Percentiles rank a stretch among this genome's conserved stretches.
These are phyloP conservation scores for Thereva nobilitata DNA, from an alignment of 2,888 invertebrate species.

Conservation along the genomic window DNA sequence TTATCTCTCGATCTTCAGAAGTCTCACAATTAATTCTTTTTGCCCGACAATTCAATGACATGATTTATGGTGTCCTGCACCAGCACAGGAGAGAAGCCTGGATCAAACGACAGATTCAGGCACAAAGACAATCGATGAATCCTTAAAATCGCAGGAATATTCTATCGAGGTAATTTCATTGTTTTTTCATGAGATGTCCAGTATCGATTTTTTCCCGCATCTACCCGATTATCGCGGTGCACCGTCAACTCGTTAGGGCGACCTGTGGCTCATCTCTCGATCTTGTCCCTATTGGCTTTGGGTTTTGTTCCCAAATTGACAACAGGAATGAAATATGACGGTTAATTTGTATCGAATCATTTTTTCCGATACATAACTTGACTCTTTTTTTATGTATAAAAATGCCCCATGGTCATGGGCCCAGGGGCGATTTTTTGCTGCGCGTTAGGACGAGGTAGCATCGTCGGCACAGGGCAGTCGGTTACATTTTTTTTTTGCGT, in stretches of 20 bases:
- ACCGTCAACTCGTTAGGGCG: constrained; percentile 41
- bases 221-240: constrained; percentile 33
- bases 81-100: constrained; percentile 13
- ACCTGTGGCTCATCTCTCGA: constrained; percentile 32
- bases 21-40: constrained; percentile 41
- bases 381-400: constrained; percentile 34
- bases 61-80: constrained; percentile 40
- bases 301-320: constrained; percentile 43
- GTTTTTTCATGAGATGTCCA: constrained; percentile 34
- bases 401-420: constrained; percentile 10
- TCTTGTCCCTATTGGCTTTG: constrained; percentile 28
- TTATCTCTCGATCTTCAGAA: constrained; percentile 41
- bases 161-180: constrained; percentile 35
- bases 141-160: constrained; percentile 37
- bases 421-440: constrained; percentile 22
- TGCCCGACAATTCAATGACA: constrained; percentile 33
- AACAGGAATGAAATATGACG: constrained; percentile 45
- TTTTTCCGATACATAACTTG: constrained; percentile 41
- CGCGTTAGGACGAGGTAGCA: constrained; percentile 26
- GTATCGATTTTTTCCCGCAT: constrained; percentile 1
- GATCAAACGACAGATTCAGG: constrained; percentile 17
- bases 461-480: constrained; percentile 14
- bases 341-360: constrained; percentile 46
- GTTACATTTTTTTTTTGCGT: constrained; percentile 30
- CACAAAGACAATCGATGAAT: constrained; percentile 30